Base-by-base conservation (phyloP, 2,888 invertebrate genomes). In the Eupeodes luniger region DNA sequence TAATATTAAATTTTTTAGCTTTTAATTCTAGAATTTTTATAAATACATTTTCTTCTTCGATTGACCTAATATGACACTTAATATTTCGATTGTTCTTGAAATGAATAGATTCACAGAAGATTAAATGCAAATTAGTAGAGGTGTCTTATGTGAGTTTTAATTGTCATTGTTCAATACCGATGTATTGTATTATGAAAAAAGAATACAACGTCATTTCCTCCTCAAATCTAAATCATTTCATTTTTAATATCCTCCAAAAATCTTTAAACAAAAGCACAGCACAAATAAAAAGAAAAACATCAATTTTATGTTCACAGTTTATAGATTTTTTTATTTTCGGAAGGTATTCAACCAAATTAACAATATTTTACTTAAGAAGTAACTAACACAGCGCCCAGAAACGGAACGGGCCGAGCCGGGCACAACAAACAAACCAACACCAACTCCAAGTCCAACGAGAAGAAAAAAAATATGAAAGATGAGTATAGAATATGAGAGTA, bases 291-390 rank as follows among this genome's bases (percentile, higher is more conserved):
- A 74, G 62, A 19, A 79, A 72, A 75, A 66, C 53, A 64, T 64
- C 62, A 49, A 19, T 83, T 83, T 87, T 76, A 87, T 80, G 80
- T 83, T 87, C 87, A 87, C 84, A 87, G 84, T 87, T 87, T 84
- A 87, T 81, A 77, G 83, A 72, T 59, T 34, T 59, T 59, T 59
- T 59, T 59, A 34, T 16, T 7, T 10, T 47, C 9, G 27, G 7
- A 72, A 72, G 59, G 57, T 69, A 44, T 76, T 49, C 64, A 53
- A 64, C 40, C 44, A 16, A 75, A 72, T 12, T 27, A 75, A 49
- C 16, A 66, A 79, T 75, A 82, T 79, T 76, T 83, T 80, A 74
- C 78, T 75, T 75, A 78, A 59, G 27, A 27, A 27, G 27, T 27
- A 27, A 27, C 27, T 27, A 27, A 27, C 27, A 27, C 27, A 27